Base-by-base conservation (phyloP, 2,888 invertebrate genomes). In the Drosophila meridiana region DNA sequence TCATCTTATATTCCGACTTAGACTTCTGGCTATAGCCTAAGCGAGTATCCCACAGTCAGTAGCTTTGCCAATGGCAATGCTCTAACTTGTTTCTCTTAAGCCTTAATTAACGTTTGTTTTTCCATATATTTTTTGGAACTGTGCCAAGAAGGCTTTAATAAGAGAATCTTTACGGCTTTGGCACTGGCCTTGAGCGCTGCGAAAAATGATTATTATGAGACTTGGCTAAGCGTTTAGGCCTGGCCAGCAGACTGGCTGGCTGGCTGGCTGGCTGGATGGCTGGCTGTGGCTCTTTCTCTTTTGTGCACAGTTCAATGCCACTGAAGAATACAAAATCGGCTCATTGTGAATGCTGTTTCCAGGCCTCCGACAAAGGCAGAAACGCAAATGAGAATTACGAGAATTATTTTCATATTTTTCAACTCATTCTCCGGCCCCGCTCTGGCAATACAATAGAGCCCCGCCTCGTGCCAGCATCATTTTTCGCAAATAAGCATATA, bases 221-320 rank as follows among this genome's bases (percentile, higher is more conserved):
- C 20, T 57, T 57, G 57, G 34, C 57, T 40, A 38, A 43, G 40
- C 43, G 45, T 28, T 58, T 45, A 56, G 56, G 56, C 56, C 56
- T 40, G 59, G 28, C 58, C 7, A 13, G 36, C 36, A 34, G 36
- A 36, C 36, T 36, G 53, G 8, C 38, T 28, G 45, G 13, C 6
- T 4, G 45, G 1, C n/a, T 38, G 59, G n/a, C 58, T 1, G 6
- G 36, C 52, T 6, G n/a, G 14, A 5, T 26, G 47, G 26, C 61
- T 48, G 60, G 8, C 36, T 75, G 67, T 62, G 57, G 20, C 56
- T 75, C 69, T 68, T 65, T 62, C 43, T 63, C 56, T 76, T 63
- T 48, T 26, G 38, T 32, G 74, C 79, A 81, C 83, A 74, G 85
- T 87, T 85, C 87, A 85, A 87, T 87, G 85, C 85, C 87, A 87